These are phyloP conservation scores for Lordiphosa fenestrarum DNA, from an alignment of 2,888 invertebrate species.

Conservation along the genomic window DNA sequence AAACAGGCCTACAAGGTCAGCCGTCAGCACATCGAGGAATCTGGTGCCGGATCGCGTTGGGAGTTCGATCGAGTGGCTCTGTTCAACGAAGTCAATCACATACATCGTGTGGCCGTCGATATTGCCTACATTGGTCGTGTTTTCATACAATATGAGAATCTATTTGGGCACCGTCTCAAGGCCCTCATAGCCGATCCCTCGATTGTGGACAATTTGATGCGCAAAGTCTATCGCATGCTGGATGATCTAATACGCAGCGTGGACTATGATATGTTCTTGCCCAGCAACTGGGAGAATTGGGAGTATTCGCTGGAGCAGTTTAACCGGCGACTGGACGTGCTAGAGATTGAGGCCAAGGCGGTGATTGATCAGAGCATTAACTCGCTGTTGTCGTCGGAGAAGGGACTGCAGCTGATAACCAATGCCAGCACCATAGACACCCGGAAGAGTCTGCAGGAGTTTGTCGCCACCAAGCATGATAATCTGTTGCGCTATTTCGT, in stretches of 20 bases:
- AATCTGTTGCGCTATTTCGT: constrained; percentile 91
- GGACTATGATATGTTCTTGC: constrained; percentile 91
- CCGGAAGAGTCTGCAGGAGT: constrained; percentile 86
- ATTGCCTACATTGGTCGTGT: constrained; percentile 90
- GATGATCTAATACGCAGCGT: constrained; percentile 88
- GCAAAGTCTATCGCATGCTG: constrained; percentile 89
- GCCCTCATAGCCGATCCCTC: constrained; percentile 93
- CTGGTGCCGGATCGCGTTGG: constrained; percentile 93
- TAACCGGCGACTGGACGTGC: constrained; percentile 85
- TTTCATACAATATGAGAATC: constrained; percentile 92
- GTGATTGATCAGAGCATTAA: constrained; percentile 94
- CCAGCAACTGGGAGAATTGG: constrained; percentile 92
- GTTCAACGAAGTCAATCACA: constrained; percentile 92
- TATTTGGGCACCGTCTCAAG: constrained; percentile 92
- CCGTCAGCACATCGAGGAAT: constrained; percentile 90
- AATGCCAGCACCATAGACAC: constrained; percentile 91
- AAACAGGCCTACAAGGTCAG: constrained; percentile 87
- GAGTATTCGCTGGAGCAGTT: constrained; percentile 90
- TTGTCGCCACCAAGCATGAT: constrained; percentile 90
- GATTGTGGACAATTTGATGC: constrained; percentile 91
- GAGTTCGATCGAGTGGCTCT: constrained; percentile 92
- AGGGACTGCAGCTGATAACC: constrained; percentile 88
- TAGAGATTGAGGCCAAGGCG: constrained; percentile 90
- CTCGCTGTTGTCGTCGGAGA: constrained; percentile 89
- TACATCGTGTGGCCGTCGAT: constrained; percentile 89